Base-by-base conservation (phyloP, 2,888 invertebrate species). In the Agrotis puta region DNA sequence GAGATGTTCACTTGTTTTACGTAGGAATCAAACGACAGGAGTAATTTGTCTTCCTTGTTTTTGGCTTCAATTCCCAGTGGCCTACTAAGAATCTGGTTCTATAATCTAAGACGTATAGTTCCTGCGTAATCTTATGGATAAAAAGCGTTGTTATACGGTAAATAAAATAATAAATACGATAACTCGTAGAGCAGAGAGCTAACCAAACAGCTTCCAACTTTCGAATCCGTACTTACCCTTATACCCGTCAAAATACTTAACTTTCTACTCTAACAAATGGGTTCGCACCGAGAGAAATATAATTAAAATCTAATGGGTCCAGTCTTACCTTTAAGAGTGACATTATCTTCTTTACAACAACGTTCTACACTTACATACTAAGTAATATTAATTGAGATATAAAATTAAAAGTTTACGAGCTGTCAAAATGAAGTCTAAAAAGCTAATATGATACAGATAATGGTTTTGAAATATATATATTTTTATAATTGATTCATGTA, bases 381-480 rank as follows among this genome's bases (percentile, higher is more conserved):
- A 80, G 85, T 83, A 78, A 82, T 77, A 84, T 82, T 80, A 74
- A 84, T 84, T 79, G 22, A 83, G 85, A 80, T 85, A 72, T 85
- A 85, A 85, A 85, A 77, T 57, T 24, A 56, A 64, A 54, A 57
- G 56, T 85, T 85, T 82, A 85, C 61, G 71, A 85, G 64, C 77
- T 73, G 78, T 75, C 78, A 73, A 77, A 73, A 72, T 75, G 76
- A 78, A 83, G 80, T 74, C 73, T 74, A 79, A 82, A 73, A 80
- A 74, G 70, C 72, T 77, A 68, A 83, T 85, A 76, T 67, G 77
- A 71, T 74, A 71, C 20, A 71, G 79, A 85, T 82, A 85, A 65
- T 1, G 11, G 11, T 39, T 39, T 39, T 33, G 33, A 39, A 39
- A 39, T 11, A 39, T 11, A 39, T 2, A 39, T 11, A 9, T 2